A percentile compares a stretch with the other conserved stretches of the same genome.
These are phyloP conservation scores for Sparus aurata DNA, from an alignment of 2,797 vertebrate genomes.

Conservation along the genomic window DNA sequence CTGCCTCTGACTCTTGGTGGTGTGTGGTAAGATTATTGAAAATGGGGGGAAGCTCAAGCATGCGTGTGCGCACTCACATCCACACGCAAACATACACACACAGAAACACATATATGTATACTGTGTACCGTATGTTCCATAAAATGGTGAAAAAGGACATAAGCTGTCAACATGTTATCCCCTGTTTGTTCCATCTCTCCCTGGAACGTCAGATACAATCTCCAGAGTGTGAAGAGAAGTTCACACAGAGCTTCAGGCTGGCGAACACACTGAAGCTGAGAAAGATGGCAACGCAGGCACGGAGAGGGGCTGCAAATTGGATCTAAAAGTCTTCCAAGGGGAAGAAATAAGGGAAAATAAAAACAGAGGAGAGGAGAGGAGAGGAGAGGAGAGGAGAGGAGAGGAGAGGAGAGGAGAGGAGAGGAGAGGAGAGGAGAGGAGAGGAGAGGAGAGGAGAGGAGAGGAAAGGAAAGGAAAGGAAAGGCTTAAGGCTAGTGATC, in stretches of 20 bases:
- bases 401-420: slow-evolving; percentile 17
- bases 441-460: slow-evolving; percentile 17
- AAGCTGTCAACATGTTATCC: slow-evolving; percentile 63
- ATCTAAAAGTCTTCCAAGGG: slow-evolving; percentile 73
- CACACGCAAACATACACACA: neutral
- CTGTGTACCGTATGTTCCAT: slow-evolving; percentile 35
- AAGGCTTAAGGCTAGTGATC: slow-evolving; percentile 60
- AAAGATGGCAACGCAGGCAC: slow-evolving; percentile 53
- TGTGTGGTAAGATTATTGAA: slow-evolving; percentile 73
- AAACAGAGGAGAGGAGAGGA: slow-evolving; percentile 22
- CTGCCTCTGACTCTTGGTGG: slow-evolving; percentile 68
- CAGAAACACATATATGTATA: slow-evolving; percentile 19
- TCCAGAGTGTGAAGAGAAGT: slow-evolving; percentile 81
- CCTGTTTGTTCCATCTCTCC: slow-evolving; percentile 65
- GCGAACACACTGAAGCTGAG: slow-evolving; percentile 59
- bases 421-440: slow-evolving; percentile 19
- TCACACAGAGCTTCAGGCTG: slow-evolving; percentile 78
- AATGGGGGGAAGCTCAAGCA: slow-evolving; percentile 41
- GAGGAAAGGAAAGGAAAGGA: slow-evolving; percentile 13
- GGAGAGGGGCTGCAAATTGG: slow-evolving; percentile 75
- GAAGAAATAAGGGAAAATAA: slow-evolving; percentile 38
- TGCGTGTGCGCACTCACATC: neutral
- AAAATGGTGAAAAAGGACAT: slow-evolving; percentile 36
- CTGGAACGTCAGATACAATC: slow-evolving; percentile 70
- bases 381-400: slow-evolving; percentile 22